These are phyloP conservation scores for Chrysaora quinquecirrha DNA, from an alignment of 30 jellyfish, hydroid and myxozoan species.

Conservation along the genomic window DNA sequence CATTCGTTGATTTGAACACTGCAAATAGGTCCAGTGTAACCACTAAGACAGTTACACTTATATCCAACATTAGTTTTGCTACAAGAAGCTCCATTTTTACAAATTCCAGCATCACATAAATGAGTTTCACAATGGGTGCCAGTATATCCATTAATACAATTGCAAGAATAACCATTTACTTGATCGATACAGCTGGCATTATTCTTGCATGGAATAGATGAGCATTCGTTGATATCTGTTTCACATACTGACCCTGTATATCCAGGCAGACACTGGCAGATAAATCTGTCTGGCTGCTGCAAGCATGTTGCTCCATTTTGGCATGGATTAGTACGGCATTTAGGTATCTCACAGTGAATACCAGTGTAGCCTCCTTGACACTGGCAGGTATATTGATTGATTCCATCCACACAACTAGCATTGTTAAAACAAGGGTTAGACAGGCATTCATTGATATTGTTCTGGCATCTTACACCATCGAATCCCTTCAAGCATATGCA, in stretches of 20 bases:
- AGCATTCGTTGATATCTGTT: conserved; percentile 71
- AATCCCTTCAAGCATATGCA: conserved; percentile 66
- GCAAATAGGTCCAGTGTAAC: conserved; percentile 68
- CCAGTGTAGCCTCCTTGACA: conserved; percentile 81
- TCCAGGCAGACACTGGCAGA: conserved; percentile 76
- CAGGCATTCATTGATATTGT: conserved; percentile 68
- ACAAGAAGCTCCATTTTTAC: conserved; percentile 75
- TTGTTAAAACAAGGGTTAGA: conserved; percentile 76
- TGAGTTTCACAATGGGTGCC: conserved; percentile 70
- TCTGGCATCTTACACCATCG: conserved; percentile 59
- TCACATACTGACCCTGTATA: conserved; percentile 76
- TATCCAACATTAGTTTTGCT: conserved; percentile 33
- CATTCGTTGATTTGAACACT: conserved; percentile 63
- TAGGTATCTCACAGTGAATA: conserved; percentile 49
- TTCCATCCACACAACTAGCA: conserved; percentile 73
- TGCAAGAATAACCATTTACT: conserved; percentile 53
- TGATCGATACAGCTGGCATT: conserved; percentile 73
- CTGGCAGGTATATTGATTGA: conserved; percentile 66
- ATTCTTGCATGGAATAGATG: conserved; percentile 64
- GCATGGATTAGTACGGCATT: conserved; percentile 75
- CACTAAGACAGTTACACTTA: conserved; percentile 68
- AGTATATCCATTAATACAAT: conserved; percentile 62
- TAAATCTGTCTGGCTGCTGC: conserved; percentile 44
- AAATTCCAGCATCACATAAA: conserved; percentile 47
- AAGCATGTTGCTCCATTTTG: conserved; percentile 73